Evolutionary conservation across 2,113 vertebrate genomes (phyloP), one percentile per base, ranked within the genome.

Genomic region (Capra hircus): DNA sequence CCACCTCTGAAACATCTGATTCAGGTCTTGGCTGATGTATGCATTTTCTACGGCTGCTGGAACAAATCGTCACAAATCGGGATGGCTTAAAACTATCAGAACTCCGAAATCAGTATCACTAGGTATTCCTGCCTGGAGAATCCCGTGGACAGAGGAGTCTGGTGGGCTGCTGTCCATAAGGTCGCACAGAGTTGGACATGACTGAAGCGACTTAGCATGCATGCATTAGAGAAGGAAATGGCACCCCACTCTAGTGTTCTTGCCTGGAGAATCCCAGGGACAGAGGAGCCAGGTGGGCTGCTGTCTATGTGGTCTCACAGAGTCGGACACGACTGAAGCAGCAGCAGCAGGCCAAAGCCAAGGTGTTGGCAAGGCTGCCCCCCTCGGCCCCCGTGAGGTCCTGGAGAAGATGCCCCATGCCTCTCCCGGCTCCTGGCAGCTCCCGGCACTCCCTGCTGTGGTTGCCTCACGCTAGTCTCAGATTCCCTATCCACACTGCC

Each of bases 301-400:
- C 28, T 7, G 60, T 62, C 60, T 33, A 16, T 33, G 14, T 6
- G 28, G 28, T 62, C 14, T 0, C 60, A 62, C 60, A 62, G 60
- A 33, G 28, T 62, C 1, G 0, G 13, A 33, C 60, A 62, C 0
- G 3, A 62, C 3, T 33, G 14, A 62, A 30, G 28, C 60, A 62
- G 60, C 14, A 62, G 60, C 14, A 62, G 28, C 60, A 62, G 33
- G 50, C 81, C 11, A 15, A 53, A 83, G 21, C 21, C 33, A 53
- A 36, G 33, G 50, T 36, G 19, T 36, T n/a, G 7, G 50, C 33
- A 53, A 53, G 33, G 11, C 50, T 55, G 50, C 50, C 1, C 23
- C 1, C 9, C 4, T 3, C 21, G 0, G 19, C 21, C 10, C 17
- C 48, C 2, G 0, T 33, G 78, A 19, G 28, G 28, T 33, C 33